Evolutionary conservation across 2,113 vertebrate genomes (phyloP).

Genomic region (Scomber scombrus): DNA sequence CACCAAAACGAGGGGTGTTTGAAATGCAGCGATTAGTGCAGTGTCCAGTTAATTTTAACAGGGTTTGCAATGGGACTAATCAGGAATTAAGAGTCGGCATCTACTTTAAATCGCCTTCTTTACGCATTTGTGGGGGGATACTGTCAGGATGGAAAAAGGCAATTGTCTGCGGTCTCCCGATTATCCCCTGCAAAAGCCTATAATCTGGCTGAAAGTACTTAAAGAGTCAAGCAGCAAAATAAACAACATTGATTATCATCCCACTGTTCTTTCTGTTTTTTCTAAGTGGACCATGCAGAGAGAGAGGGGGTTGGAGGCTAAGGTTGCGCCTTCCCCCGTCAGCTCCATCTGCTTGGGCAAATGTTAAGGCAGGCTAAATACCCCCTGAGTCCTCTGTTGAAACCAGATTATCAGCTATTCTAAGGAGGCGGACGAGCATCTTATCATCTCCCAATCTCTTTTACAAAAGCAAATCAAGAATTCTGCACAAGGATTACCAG

Average conservation of each 20-base stretch:
- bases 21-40: slow-evolving; percentile 86
- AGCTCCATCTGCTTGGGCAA: slow-evolving; percentile 87
- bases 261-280: slow-evolving; percentile 82
- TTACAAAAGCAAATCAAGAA: slow-evolving; percentile 85
- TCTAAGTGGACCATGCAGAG: slow-evolving; percentile 53
- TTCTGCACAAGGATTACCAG: slow-evolving; percentile 82
- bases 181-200: slow-evolving; percentile 90
- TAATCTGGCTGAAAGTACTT: slow-evolving; percentile 90
- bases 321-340: slow-evolving; percentile 74
- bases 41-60: slow-evolving; percentile 88
- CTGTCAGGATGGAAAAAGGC: slow-evolving; percentile 86
- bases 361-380: slow-evolving; percentile 87
- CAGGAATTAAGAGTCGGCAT: slow-evolving; percentile 88
- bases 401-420: slow-evolving; percentile 86
- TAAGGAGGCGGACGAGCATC: slow-evolving; percentile 78
- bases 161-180: slow-evolving; percentile 89
- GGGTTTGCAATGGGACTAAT: slow-evolving; percentile 87
- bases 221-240: slow-evolving; percentile 92
- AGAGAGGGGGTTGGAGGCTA: slow-evolving; percentile 62
- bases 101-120: slow-evolving; percentile 85
- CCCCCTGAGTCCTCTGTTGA: slow-evolving; percentile 83
- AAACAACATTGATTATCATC: slow-evolving; percentile 92
- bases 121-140: slow-evolving; percentile 82
- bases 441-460: slow-evolving; percentile 84
- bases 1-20: slow-evolving; percentile 64